Base-by-base conservation (phyloP, 2,113 vertebrate species). In the Tretioscincus oriximinensis region DNA sequence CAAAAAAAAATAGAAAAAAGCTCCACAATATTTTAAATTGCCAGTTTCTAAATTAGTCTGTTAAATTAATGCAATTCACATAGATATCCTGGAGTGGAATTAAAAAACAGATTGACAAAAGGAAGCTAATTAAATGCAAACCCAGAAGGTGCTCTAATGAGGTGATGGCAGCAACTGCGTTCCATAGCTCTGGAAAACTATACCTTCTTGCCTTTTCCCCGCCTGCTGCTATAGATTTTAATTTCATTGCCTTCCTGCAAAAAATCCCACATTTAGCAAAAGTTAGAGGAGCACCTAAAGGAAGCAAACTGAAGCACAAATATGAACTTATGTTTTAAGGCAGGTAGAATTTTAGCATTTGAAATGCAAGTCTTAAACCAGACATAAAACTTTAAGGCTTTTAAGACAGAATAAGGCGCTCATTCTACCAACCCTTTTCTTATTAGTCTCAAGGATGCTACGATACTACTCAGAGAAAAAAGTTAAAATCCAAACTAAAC, bases 111-210 rank as follows among this genome's bases (percentile, higher is more conserved):
- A 58, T 79, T 0, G 29, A 82, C 65, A 82, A 88, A 88, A 0
- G 16, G 82, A 88, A 86, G 78, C 84, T 91, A 90, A 91, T 93
- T 90, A 90, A 86, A 77, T 86, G 66, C 84, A 82, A 87, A 85
- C 80, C 73, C 76, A 81, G 51, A 68, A 82, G 80, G 79, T 80
- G 29, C 12, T 75, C 61, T 82, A 84, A 86, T 45, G 75, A 90
- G 67, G 74, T 86, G 73, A 76, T 81, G 61, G 9, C 58, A 88
- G 90, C 88, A 85, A 73, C 58, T 24, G 28, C 45, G 20, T 76
- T 77, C 63, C 77, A 60, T 87, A 90, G 85, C 80, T 74, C 90
- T 87, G 85, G 75, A 88, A 83, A 29, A 77, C 66, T 87, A 65
- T 87, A 65, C n/a, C n/a, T n/a, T 80, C 29, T 80, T 73, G 79